A percentile compares a stretch with the other conserved stretches of the same genome.
These are phyloP conservation scores for Rhinogobius similis DNA, from an alignment of 2,113 vertebrate species.

Conservation along the genomic window DNA sequence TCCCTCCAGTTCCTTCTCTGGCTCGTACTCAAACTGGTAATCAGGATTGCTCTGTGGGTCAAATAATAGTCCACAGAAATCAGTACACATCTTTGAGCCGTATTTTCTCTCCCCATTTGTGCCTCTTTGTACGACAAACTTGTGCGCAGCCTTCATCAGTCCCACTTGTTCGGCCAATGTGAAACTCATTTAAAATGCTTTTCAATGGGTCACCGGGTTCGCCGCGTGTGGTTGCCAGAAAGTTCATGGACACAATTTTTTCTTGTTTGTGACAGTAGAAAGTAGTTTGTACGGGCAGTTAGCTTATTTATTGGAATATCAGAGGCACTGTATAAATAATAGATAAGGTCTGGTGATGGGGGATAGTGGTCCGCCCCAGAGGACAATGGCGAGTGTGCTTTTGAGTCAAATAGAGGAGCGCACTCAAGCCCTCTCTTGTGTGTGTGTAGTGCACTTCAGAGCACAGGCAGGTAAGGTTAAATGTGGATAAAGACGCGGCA, in stretches of 20 bases:
- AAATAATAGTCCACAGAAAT: conserved; percentile 44
- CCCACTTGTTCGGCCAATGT: conserved; percentile 25
- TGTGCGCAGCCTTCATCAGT: conserved; percentile 13
- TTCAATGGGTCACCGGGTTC: conserved; percentile 45
- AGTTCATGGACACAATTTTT: conserved; percentile 25
- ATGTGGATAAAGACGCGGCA: conserved; percentile 13
- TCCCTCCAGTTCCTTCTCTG: conserved; percentile 26
- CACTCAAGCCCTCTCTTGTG: conserved; percentile 49
- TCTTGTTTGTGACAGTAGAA: conserved; percentile 41
- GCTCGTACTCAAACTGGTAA: conserved; percentile 39
- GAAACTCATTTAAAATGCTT: conserved; percentile 39
- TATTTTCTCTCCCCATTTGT: neutral
- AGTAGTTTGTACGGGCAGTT: conserved; percentile 47
- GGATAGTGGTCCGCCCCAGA: conserved; percentile 32
- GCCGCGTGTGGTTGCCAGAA: conserved; percentile 18
- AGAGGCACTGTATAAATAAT: conserved; percentile 53
- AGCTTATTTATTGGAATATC: conserved; percentile 54
- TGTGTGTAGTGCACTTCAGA: conserved; percentile 57
- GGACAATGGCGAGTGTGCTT: conserved; percentile 35
- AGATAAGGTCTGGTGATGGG: conserved; percentile 46
- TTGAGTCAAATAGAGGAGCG: conserved; percentile 48
- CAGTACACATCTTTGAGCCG: conserved; percentile 21
- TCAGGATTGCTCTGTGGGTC: conserved; percentile 42
- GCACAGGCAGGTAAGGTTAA: conserved; percentile 58
- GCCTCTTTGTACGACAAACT: conserved; percentile 9